These are phyloP conservation scores for Tanytarsus gracilentus DNA, from an alignment of 2,888 invertebrate genomes.

Conservation along the genomic window DNA sequence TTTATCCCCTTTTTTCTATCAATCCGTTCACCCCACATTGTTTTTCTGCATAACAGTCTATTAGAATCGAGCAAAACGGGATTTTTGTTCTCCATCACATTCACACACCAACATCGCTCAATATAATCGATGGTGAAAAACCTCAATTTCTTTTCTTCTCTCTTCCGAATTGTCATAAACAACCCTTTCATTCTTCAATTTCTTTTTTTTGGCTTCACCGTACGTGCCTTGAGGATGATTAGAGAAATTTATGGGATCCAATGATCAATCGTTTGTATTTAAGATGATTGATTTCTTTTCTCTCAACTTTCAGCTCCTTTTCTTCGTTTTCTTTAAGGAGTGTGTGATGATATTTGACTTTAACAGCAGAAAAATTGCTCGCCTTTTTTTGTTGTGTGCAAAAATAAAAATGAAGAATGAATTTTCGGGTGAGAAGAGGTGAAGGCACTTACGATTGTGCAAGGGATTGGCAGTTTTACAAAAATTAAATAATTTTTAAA, in stretches of 20 bases:
- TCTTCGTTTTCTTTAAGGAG: too few relatives aligned
- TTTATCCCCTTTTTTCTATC: background rate
- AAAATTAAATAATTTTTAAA: too few relatives aligned
- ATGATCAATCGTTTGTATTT: constrained; percentile 26
- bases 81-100: background rate
- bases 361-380: background rate
- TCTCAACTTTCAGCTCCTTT: background rate
- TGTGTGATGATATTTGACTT: constrained; percentile 23
- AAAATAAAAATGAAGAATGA: too few relatives aligned
- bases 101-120: background rate
- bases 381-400: background rate
- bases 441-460: too few relatives aligned
- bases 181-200: too few relatives aligned
- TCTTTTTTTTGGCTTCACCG: background rate
- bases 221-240: constrained; percentile 25
- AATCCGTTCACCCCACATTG: background rate
- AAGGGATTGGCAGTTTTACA: too few relatives aligned
- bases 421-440: too few relatives aligned
- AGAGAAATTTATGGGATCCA: constrained; percentile 28
- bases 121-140: background rate
- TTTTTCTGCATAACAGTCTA: background rate
- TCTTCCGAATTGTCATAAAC: constrained; percentile 20
- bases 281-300: constrained; percentile 22
- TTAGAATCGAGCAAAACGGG: background rate
- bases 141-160: background rate